Conservation (phyloP, 2,113 vertebrate species). For the Erinaceus europaeus region DNA sequence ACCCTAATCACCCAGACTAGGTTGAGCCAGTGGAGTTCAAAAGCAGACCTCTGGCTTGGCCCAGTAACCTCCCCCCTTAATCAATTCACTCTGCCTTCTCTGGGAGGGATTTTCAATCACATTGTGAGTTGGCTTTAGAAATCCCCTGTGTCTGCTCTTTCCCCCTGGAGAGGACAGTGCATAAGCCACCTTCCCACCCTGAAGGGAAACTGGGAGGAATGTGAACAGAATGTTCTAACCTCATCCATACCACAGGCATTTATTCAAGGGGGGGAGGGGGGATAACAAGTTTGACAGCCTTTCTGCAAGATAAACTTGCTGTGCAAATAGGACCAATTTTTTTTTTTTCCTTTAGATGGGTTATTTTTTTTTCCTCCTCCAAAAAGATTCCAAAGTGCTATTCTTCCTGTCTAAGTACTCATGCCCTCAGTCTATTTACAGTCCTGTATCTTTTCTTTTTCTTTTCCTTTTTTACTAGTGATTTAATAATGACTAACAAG, state of each 20-base stretch:
- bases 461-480: background rate
- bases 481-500: background rate
- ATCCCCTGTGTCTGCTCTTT: conserved; percentile 5
- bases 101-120: conserved; percentile 43
- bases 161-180: background rate
- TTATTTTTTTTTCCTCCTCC: background rate
- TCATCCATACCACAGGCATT: conserved; percentile 34
- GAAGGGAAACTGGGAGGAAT: conserved; percentile 51
- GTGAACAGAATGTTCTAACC: conserved; percentile 62
- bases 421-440: too few relatives aligned
- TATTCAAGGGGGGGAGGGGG: conserved; percentile 18
- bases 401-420: background rate
- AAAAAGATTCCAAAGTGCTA: background rate
- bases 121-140: conserved; percentile 17
- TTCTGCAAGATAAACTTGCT: conserved; percentile 36
- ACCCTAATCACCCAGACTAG: conserved; percentile 19
- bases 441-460: too few relatives aligned
- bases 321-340: conserved; percentile 20
- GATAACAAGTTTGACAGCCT: conserved; percentile 14
- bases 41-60: conserved; percentile 39
- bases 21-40: conserved; percentile 29
- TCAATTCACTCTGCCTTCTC: conserved; percentile 20
- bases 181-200: conserved; percentile 30
- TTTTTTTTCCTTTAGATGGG: background rate
- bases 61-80: conserved; percentile 34